These are phyloP conservation scores for Oligia fasciuncula DNA, from an alignment of 2,888 invertebrate species.

Conservation along the genomic window DNA sequence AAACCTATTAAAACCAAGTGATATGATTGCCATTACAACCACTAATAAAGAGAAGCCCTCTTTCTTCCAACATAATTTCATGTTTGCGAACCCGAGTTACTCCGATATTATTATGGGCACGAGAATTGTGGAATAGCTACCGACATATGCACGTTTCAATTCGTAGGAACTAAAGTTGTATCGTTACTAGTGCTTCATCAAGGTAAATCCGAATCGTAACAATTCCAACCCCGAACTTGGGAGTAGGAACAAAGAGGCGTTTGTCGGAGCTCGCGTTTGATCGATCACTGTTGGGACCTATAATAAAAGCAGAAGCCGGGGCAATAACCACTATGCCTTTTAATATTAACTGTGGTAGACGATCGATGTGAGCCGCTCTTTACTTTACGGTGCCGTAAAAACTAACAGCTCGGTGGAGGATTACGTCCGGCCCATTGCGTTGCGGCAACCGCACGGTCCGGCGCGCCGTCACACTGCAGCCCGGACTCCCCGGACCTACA, in stretches of 20 bases:
- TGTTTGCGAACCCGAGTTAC: conserved; percentile 29
- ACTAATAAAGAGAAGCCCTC: too few relatives aligned
- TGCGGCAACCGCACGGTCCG: conserved; percentile 70
- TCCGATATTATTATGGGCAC: conserved; percentile 16
- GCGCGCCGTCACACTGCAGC: conserved; percentile 66
- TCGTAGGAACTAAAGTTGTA: conserved; percentile 66
- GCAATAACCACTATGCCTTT: conserved; percentile 72
- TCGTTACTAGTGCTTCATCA: conserved; percentile 77
- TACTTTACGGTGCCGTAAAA: conserved; percentile 85
- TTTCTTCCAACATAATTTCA: conserved; percentile 7
- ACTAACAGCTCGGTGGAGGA: conserved; percentile 80
- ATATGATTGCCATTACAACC: too few relatives aligned
- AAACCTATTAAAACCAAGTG: too few relatives aligned
- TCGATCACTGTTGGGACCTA: conserved; percentile 72
- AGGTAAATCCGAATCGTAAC: conserved; percentile 70
- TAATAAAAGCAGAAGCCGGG: conserved; percentile 71
- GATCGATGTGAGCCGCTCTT: conserved; percentile 79
- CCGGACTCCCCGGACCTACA: conserved; percentile 50
- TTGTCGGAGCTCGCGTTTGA: conserved; percentile 71
- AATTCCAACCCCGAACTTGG: conserved; percentile 70
- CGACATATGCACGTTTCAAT: conserved; percentile 30
- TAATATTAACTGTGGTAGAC: conserved; percentile 76
- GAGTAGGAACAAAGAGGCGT: conserved; percentile 72
- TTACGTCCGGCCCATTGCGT: conserved; percentile 82
- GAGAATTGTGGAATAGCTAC: conserved; percentile 14